Percentiles rank a stretch among this genome's conserved stretches.
Evolutionary conservation across 2,797 vertebrate species (phyloP).

Genomic region (Crocodylus rhombifer): DNA sequence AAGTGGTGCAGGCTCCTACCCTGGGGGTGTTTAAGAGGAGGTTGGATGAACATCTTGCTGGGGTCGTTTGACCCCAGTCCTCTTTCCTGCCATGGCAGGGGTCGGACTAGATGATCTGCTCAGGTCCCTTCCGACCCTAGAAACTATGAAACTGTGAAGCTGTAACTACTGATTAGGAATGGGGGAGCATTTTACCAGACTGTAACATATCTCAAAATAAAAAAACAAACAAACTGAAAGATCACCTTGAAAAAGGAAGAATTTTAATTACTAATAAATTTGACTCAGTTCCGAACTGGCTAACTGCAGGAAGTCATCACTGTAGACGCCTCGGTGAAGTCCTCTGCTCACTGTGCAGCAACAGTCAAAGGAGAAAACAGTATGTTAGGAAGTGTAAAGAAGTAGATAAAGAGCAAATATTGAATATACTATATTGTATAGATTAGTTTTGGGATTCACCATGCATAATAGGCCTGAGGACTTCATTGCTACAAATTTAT

Average conservation of each 20-base stretch:
- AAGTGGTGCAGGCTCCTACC: too few relatives aligned
- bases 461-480: not conserved
- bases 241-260: not conserved
- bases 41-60: too few relatives aligned
- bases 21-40: too few relatives aligned
- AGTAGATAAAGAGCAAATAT: not conserved
- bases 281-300: not conserved
- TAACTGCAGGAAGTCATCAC: not conserved
- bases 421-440: not conserved
- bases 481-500: not conserved
- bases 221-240: not conserved
- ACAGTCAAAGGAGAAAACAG: not conserved
- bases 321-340: not conserved
- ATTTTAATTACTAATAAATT: not conserved
- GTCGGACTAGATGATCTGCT: too few relatives aligned
- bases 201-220: not conserved
- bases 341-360: not conserved
- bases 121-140: too few relatives aligned
- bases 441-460: not conserved
- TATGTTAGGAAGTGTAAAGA: not conserved
- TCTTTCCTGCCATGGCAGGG: too few relatives aligned
- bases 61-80: too few relatives aligned
- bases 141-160: too few relatives aligned
- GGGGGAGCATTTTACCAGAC: not conserved
- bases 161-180: not conserved